These are phyloP conservation scores for Dryocosmus kuriphilus DNA, from an alignment of 2,888 invertebrate genomes.

Conservation along the genomic window DNA sequence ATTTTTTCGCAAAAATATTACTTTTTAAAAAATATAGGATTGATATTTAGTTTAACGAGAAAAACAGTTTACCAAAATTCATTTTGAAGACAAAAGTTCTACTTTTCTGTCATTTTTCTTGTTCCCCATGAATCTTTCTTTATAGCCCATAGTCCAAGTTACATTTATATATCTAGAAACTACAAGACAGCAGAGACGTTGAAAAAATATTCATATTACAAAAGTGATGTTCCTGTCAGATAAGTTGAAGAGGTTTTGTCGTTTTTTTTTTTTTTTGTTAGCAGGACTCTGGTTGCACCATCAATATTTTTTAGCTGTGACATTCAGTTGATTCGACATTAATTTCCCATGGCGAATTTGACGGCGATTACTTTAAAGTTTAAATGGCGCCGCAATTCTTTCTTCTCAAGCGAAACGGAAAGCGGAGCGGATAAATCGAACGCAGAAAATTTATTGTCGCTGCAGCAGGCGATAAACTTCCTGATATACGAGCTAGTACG, in stretches of 20 bases:
- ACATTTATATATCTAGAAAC: no score
- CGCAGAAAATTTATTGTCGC: conserved; percentile 39
- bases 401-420: conserved; percentile 38
- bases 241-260: background rate
- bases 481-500: conserved; percentile 48
- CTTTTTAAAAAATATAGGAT: no score
- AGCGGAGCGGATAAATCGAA: conserved; percentile 34
- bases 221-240: background rate
- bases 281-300: background rate
- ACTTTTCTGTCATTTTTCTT: no score
- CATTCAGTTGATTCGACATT: conserved; percentile 39
- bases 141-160: no score
- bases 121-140: no score
- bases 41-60: no score
- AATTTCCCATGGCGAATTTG: conserved; percentile 33
- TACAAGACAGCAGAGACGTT: no score
- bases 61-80: no score
- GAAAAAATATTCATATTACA: background rate
- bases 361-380: conserved; percentile 33
- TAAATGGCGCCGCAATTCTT: conserved; percentile 36
- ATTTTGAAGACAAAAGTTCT: no score
- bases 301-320: background rate
- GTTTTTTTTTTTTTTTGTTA: conserved; percentile 5
- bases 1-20: no score
- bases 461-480: conserved; percentile 46